Percentiles rank a stretch among this genome's conserved stretches.
Evolutionary conservation across 2,888 invertebrate genomes (phyloP).

Genomic region (Notodonta dromedarius): DNA sequence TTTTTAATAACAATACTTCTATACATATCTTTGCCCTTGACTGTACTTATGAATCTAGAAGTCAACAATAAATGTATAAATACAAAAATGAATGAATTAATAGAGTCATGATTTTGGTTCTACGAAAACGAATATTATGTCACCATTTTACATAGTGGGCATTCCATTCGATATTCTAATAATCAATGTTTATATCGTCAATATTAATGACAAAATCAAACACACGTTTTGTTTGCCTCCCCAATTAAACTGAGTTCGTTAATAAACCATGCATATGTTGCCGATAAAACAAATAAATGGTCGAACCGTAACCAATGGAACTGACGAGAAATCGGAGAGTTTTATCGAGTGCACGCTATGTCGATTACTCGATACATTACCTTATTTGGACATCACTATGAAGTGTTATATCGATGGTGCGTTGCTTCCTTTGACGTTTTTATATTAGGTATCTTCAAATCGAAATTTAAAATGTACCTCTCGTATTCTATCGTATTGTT

Average conservation of each 20-base stretch:
- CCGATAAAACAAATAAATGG: constrained; percentile 21
- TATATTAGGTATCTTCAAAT: neutral
- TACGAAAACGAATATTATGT: too few species aligned
- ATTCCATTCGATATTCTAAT: too few species aligned
- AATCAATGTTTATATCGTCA: too few species aligned
- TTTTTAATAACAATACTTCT: too few species aligned
- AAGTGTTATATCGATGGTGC: constrained; percentile 15
- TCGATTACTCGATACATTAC: constrained; percentile 36
- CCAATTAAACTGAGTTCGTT: neutral
- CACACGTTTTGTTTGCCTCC: neutral
- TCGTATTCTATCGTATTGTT: too few species aligned
- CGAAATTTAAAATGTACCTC: too few species aligned
- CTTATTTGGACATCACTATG: constrained; percentile 29
- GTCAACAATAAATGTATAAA: too few species aligned
- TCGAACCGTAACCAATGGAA: constrained; percentile 15
- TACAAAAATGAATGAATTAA: too few species aligned
- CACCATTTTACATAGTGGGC: too few species aligned
- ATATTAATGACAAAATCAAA: neutral
- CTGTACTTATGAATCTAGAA: too few species aligned
- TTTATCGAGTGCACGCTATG: constrained; percentile 23
- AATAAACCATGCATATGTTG: constrained; percentile 16
- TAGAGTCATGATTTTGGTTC: too few species aligned
- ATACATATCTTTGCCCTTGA: too few species aligned
- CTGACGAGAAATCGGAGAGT: constrained; percentile 16
- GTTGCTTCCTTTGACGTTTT: neutral